Percentiles rank a stretch among this genome's conserved stretches.
Conservation (phyloP, 2,888 invertebrate species). For the Rapana venosa region DNA sequence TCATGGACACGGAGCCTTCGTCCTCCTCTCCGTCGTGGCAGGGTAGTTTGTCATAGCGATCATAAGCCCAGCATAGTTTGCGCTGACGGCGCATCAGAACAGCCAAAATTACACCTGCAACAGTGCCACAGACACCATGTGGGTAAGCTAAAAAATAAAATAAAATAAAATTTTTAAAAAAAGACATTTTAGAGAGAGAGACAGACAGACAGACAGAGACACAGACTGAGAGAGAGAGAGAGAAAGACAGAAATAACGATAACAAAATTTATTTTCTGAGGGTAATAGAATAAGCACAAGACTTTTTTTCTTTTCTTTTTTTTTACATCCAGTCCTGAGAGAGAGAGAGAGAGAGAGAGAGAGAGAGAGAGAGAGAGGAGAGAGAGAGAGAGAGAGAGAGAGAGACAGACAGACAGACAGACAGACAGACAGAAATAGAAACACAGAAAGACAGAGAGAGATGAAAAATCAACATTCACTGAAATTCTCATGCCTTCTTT, state of each 20-base stretch:
- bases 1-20: conserved; percentile 29
- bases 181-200: no score
- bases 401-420: not conserved
- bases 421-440: not conserved
- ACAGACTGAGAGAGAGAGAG: no score
- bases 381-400: conserved; percentile 18
- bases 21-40: conserved; percentile 45
- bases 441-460: not conserved
- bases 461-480: not conserved
- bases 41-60: conserved; percentile 48
- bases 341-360: conserved; percentile 20
- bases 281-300: no score
- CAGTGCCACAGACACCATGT: not conserved
- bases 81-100: conserved; percentile 32
- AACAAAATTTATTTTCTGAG: no score
- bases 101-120: conserved; percentile 23
- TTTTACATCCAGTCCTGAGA: no score
- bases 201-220: no score
- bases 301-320: no score
- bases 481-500: no score
- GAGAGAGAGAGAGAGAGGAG: conserved; percentile 18
- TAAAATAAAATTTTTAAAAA: no score
- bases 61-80: conserved; percentile 48
- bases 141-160: no score
- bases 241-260: no score